Base-by-base conservation (phyloP, 2,113 vertebrate genomes). In the Chaetura pelagica region DNA sequence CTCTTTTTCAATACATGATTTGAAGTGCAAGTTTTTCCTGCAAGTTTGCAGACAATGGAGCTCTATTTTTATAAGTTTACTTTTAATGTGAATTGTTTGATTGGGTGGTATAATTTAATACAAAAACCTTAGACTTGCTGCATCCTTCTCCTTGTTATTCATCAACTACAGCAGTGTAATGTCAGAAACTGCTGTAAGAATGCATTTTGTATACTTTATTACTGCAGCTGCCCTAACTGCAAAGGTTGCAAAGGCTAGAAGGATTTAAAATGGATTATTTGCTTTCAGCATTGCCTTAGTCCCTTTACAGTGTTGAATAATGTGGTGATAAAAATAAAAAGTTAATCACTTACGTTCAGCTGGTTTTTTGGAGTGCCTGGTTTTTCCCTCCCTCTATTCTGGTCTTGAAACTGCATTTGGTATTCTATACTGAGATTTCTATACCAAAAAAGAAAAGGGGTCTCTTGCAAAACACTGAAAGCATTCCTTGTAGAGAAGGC, bases 1-100 rank as follows among this genome's bases (percentile, higher is more conserved):
- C 84, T 93, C 68, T 94, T 96, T 97, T 96, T 96, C 97, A 98
- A 94, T 97, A 97, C 97, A 91, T 44, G 82, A 94, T 94, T 84
- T 96, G 48, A 97, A 93, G 73, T 88, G 83, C 86, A 97, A 72
- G 61, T 76, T 85, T 32, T 61, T 67, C 35, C 54, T 63, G 48
- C 34, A 75, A 75, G 11, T 78, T 79, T 66, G 52, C 38, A 57
- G 35, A 48, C 55, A 85, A 18, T n/a, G 22, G 5, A 90, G 73
- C 38, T 84, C 69, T 95, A 73, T 92, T 94, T 94, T 94, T 94
- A 23, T 59, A 93, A 52, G 34, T 79, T 84, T 67, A 48, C 7
- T 21, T 86, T 72, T 63, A 90, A 67, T 67, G 27, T 48, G 7
- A 76, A 44, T 67, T 81, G 38, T 82, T 84, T 52, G 52, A 82